Conservation (phyloP, 2,113 vertebrate species). For the Plectropomus leopardus region DNA sequence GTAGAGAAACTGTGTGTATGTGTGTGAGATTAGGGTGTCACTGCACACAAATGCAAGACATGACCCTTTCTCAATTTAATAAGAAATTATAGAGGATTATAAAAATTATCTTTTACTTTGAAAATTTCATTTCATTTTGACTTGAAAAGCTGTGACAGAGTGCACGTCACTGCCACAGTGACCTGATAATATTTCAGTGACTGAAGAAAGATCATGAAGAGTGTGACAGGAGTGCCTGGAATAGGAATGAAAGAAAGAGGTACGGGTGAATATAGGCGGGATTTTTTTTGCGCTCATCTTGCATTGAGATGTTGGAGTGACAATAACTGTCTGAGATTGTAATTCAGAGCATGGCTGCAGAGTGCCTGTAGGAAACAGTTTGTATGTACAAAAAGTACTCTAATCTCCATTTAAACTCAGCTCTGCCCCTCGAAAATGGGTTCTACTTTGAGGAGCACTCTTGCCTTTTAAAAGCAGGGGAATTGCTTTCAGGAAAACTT, state of each 20-base stretch:
- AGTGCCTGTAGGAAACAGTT: conserved; percentile 64
- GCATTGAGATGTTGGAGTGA: conserved; percentile 51
- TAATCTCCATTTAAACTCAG: conserved; percentile 72
- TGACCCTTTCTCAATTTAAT: neutral
- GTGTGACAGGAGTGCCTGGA: conserved; percentile 15
- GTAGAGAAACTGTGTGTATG: neutral
- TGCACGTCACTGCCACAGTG: conserved; percentile 11
- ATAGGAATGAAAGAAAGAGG: conserved; percentile 44
- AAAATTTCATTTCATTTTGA: conserved; percentile 14
- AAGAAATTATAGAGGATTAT: neutral
- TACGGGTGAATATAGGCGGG: conserved; percentile 1
- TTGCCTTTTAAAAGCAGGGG: conserved; percentile 46
- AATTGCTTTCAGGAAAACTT: conserved; percentile 66
- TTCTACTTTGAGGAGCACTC: conserved; percentile 50
- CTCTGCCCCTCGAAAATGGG: conserved; percentile 48
- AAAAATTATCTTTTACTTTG: neutral
- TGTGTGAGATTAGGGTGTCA: neutral
- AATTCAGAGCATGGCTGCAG: conserved; percentile 63
- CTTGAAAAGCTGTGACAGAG: conserved; percentile 5
- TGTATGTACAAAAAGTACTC: conserved; percentile 68
- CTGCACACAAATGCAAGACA: neutral
- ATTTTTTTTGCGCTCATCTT: conserved; percentile 8
- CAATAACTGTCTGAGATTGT: conserved; percentile 52
- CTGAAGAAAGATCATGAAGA: conserved; percentile 4
- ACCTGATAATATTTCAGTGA: conserved; percentile 38